Percentiles rank a stretch among this genome's conserved stretches.
These are phyloP conservation scores for Chalcosyrphus nemorum DNA, from an alignment of 2,888 invertebrate genomes.

Conservation along the genomic window DNA sequence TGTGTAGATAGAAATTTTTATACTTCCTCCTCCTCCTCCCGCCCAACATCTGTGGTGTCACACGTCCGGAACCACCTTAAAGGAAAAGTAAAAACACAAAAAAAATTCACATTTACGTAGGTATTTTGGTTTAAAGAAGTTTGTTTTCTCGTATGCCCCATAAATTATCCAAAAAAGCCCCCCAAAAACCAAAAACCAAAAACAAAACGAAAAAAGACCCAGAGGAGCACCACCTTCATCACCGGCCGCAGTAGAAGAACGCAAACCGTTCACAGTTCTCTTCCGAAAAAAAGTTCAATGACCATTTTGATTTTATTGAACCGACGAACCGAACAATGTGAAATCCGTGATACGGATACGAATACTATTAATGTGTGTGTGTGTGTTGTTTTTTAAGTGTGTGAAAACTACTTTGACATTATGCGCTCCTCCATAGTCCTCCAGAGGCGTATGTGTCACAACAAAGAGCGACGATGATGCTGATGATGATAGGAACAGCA, in stretches of 20 bases:
- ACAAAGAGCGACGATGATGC: conserved; percentile 31
- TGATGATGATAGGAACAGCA: conserved; percentile 18
- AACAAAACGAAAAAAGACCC: no score
- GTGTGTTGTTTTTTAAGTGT: conserved; percentile 3
- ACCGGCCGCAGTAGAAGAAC: background rate
- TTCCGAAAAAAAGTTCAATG: conserved; percentile 69
- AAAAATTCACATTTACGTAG: conserved; percentile 30
- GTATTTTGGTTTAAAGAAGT: conserved; percentile 32
- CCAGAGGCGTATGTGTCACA: conserved; percentile 39
- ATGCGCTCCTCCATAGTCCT: conserved; percentile 17
- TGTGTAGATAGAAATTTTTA: conserved; percentile 49
- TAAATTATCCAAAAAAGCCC: conserved; percentile 19
- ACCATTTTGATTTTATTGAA: conserved; percentile 73
- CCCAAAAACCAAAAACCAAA: no score
- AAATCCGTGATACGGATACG: conserved; percentile 51
- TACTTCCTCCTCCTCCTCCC: conserved; percentile 9
- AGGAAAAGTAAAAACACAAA: conserved; percentile 35
- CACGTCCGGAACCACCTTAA: conserved; percentile 65
- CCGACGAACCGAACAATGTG: conserved; percentile 72
- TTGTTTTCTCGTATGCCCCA: conserved; percentile 27
- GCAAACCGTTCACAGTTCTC: conserved; percentile 21
- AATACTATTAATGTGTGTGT: conserved; percentile 16
- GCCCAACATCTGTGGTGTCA: conserved; percentile 35
- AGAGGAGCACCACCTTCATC: background rate
- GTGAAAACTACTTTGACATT: conserved; percentile 57